Base-by-base conservation (phyloP, 2,888 invertebrate species). In the Melanchra persicariae region DNA sequence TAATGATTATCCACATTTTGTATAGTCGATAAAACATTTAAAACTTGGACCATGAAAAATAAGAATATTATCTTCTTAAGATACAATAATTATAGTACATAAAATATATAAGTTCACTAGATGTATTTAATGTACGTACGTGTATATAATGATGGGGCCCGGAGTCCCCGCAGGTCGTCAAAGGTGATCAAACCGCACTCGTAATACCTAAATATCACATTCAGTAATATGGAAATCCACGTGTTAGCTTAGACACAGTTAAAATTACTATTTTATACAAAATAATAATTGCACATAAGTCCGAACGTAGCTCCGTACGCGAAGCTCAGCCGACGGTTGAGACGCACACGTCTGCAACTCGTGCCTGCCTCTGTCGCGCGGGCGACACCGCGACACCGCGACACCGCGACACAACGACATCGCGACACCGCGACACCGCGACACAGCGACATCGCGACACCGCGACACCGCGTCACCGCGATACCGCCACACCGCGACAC, bases 271-370 rank as follows among this genome's bases (percentile, higher is more conserved):
- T 95, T 95, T 94, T 95, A 93, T 95, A 95, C 95, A 95, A 95
- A 96, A 95, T 96, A 95, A 96, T 96, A 96, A 96, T 96, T 96
- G 96, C 96, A 96, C 96, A 94, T 93, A 95, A 95, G 93, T 95
- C 94, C 95, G 91, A 91, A 93, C 93, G 78, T 91, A 87, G 92
- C 91, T 89, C 88, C 91, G 90, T 87, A 88, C 77, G 86, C 90
- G 91, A 91, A 92, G 93, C 92, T 89, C 85, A 61, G 83, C 84
- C 75, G 78, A 76, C 85, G 83, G 84, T 87, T 87, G 82, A 86
- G 82, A 82, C 83, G 81, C 85, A 87, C 79, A 60, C 78, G 79
- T 82, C 88, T 80, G 81, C 85, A 84, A 83, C 88, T 87, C 85
- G 86, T 85, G 90, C 88, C 87, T 85, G 86, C 79, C 75, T 80